A percentile compares a stretch with the other conserved stretches of the same genome.
Evolutionary conservation across 2,888 invertebrate genomes (phyloP).

Genomic region (Ormyrus nitidulus): DNA sequence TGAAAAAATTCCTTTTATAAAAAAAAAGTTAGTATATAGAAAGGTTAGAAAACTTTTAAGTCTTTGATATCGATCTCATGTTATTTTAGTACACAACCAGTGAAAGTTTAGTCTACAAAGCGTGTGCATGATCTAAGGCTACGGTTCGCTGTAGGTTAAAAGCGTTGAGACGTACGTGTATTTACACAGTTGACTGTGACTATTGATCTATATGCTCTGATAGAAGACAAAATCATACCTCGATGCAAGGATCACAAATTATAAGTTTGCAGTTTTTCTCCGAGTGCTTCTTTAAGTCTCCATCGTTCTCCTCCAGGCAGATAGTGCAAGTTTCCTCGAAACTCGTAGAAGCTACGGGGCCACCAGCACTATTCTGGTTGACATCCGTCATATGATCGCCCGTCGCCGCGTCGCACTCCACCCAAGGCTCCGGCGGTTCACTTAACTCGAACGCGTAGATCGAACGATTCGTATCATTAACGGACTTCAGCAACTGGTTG

Average conservation of each 20-base stretch:
- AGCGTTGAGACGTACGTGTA: slow-evolving; percentile 7
- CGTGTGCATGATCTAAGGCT: slow-evolving; percentile 26
- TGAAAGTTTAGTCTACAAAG: slow-evolving; percentile 33
- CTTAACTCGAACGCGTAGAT: slow-evolving; percentile 76
- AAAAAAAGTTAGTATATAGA: too few species aligned
- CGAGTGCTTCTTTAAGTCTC: slow-evolving; percentile 77
- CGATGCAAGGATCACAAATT: slow-evolving; percentile 79
- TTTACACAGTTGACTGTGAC: slow-evolving; percentile 1
- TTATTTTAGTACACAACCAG: slow-evolving; percentile 24
- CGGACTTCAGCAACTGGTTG: slow-evolving; percentile 76
- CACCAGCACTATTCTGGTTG: slow-evolving; percentile 23
- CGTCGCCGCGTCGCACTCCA: slow-evolving; percentile 64
- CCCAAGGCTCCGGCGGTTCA: slow-evolving; percentile 70
- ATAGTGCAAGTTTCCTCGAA: slow-evolving; percentile 76
- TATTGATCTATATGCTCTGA: not conserved
- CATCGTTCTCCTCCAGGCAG: slow-evolving; percentile 79
- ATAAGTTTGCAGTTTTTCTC: slow-evolving; percentile 78
- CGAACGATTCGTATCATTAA: slow-evolving; percentile 76
- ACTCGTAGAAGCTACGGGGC: not conserved
- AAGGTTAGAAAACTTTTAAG: not conserved
- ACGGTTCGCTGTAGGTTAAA: slow-evolving; percentile 14
- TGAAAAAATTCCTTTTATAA: too few species aligned
- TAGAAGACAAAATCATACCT: slow-evolving; percentile 72
- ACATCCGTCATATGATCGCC: slow-evolving; percentile 39
- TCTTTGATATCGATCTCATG: slow-evolving; percentile 15